These are phyloP conservation scores for Tholera decimalis DNA, from an alignment of 2,888 invertebrate genomes.

Conservation along the genomic window DNA sequence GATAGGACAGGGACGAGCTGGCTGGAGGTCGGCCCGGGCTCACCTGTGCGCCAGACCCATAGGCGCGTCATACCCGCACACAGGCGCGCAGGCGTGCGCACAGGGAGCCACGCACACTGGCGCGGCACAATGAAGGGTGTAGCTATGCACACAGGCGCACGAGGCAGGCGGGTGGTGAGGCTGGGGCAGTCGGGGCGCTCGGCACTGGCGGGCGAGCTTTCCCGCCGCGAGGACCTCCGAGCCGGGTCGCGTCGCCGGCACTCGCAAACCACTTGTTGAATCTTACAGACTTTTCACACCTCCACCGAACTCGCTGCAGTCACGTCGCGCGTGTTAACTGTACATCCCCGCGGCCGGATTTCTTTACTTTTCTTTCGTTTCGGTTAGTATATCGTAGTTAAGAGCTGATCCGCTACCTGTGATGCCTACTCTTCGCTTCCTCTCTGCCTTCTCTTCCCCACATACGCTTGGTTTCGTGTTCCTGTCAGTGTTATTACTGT, in stretches of 20 bases:
- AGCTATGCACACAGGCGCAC: slow-evolving; percentile 68
- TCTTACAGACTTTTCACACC: slow-evolving; percentile 79
- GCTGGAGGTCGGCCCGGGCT: slow-evolving; percentile 87
- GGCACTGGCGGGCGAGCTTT: slow-evolving; percentile 89
- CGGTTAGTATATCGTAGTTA: slow-evolving; percentile 58
- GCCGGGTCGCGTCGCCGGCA: slow-evolving; percentile 81
- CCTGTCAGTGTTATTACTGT: slow-evolving; percentile 84
- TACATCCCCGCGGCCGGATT: slow-evolving; percentile 65
- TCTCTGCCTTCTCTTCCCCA: slow-evolving; percentile 77
- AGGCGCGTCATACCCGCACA: slow-evolving; percentile 84
- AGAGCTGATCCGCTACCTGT: slow-evolving; percentile 76
- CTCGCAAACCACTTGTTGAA: slow-evolving; percentile 89
- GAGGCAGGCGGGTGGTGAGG: slow-evolving; percentile 66
- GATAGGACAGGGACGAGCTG: slow-evolving; percentile 81
- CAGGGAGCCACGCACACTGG: slow-evolving; percentile 57
- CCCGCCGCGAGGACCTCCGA: slow-evolving; percentile 84
- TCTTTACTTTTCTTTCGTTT: slow-evolving; percentile 55
- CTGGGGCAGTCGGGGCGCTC: slow-evolving; percentile 69
- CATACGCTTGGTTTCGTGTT: slow-evolving; percentile 82
- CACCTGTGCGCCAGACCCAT: slow-evolving; percentile 86
- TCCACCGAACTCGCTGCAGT: slow-evolving; percentile 75
- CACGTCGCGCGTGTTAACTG: slow-evolving; percentile 77
- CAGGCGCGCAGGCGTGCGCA: slow-evolving; percentile 59
- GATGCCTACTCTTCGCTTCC: slow-evolving; percentile 86
- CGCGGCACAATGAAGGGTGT: slow-evolving; percentile 67